These are phyloP conservation scores for Lasioglossum lativentre DNA, from an alignment of 2,888 invertebrate genomes.

Conservation along the genomic window DNA sequence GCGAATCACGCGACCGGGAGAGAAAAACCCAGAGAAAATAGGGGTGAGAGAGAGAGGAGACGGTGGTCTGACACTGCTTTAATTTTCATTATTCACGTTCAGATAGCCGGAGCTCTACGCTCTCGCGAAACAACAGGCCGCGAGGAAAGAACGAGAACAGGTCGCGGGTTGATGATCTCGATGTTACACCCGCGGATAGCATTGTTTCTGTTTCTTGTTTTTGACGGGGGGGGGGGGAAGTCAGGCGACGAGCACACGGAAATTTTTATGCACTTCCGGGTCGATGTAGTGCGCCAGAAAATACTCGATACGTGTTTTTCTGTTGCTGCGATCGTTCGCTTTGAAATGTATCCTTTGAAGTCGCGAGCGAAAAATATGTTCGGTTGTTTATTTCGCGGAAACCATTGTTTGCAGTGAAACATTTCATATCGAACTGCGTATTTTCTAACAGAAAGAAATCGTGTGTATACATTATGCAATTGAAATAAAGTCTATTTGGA, in stretches of 20 bases:
- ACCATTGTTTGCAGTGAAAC: not conserved
- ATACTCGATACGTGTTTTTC: not conserved
- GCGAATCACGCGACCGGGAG: not conserved
- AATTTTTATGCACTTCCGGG: not conserved
- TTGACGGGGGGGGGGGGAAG: not conserved
- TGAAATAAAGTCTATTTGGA: no score
- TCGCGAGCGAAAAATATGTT: not conserved
- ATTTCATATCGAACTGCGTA: no score
- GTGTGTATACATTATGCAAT: not conserved
- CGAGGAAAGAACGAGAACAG: slow-evolving; percentile 17
- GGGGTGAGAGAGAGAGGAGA: not conserved
- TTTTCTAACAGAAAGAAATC: not conserved
- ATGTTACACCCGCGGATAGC: not conserved
- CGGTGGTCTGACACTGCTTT: slow-evolving; percentile 23
- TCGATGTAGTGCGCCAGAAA: not conserved
- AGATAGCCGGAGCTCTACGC: not conserved
- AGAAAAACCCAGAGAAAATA: not conserved
- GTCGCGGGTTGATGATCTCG: slow-evolving; percentile 17
- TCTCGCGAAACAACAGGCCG: slow-evolving; percentile 11
- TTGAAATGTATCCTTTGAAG: not conserved
- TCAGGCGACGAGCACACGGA: not conserved
- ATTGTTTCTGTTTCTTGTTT: not conserved
- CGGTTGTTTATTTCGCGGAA: not conserved
- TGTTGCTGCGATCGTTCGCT: not conserved
- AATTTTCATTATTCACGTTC: slow-evolving; percentile 32